These are phyloP conservation scores for Meteorus sp. DNA, from an alignment of 1,140 invertebrate species.

Conservation along the genomic window DNA sequence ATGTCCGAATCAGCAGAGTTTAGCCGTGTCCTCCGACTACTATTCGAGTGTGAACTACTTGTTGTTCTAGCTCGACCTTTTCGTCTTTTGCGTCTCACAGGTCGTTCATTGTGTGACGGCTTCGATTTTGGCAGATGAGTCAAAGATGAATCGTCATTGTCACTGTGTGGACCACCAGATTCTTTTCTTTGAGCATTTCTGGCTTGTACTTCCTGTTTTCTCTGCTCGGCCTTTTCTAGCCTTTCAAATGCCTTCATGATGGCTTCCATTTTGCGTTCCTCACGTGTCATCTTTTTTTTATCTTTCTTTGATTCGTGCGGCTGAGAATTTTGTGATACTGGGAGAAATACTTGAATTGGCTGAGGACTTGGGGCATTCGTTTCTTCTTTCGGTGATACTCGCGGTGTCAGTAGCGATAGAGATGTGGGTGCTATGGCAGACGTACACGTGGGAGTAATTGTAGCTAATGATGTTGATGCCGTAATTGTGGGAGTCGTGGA, in stretches of 20 bases:
- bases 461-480: constrained; percentile 22
- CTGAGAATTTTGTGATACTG: constrained; percentile 42
- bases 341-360: constrained; percentile 36
- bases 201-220: constrained; percentile 72
- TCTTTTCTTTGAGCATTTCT: constrained; percentile 62
- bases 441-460: constrained; percentile 7
- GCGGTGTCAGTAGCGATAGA: constrained; percentile 16
- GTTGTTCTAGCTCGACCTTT: constrained; percentile 68
- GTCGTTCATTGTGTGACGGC: constrained; percentile 57
- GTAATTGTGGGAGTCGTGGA: constrained; percentile 5
- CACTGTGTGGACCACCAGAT: constrained; percentile 56
- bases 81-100: constrained; percentile 55
- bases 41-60: constrained; percentile 59
- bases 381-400: constrained; percentile 14
- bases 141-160: constrained; percentile 49
- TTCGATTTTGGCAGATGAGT: constrained; percentile 35
- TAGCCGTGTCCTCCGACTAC: constrained; percentile 64
- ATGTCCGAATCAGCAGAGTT: constrained; percentile 76
- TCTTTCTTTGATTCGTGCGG: constrained; percentile 61
- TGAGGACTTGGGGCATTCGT: neutral
- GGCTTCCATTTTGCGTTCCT: constrained; percentile 95
- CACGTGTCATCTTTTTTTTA: constrained; percentile 75
- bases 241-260: constrained; percentile 91
- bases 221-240: constrained; percentile 76
- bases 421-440: constrained; percentile 34